These are phyloP conservation scores for Onychomys arenicola DNA, from an alignment of 2,797 vertebrate species.

Conservation along the genomic window DNA sequence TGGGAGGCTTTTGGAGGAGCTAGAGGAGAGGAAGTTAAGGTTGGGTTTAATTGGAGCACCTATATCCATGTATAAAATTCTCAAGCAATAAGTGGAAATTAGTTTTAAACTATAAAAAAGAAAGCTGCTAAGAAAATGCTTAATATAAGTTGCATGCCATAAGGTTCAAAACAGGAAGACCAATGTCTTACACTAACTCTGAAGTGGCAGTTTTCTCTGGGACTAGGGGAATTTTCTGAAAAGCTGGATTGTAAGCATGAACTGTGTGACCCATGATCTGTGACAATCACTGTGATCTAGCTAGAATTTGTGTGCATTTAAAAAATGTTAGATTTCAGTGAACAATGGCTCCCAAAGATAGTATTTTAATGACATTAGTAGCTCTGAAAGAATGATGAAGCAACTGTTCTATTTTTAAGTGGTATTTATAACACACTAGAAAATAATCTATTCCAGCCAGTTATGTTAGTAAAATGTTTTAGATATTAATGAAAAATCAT, in stretches of 20 bases:
- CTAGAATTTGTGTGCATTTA: neutral
- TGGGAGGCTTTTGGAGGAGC: neutral
- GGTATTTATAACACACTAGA: neutral
- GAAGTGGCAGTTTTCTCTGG: neutral
- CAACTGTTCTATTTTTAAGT: neutral
- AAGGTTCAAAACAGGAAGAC: neutral
- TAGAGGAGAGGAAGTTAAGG: neutral
- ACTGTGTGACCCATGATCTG: neutral
- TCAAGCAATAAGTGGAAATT: neutral
- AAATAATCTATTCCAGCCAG: neutral
- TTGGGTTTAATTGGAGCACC: neutral
- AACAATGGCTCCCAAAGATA: neutral
- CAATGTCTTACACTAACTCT: neutral
- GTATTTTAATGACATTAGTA: neutral
- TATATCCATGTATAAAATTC: neutral
- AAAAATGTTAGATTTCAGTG: neutral
- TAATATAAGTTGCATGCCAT: neutral
- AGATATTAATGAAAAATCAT: neutral
- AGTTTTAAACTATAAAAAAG: neutral
- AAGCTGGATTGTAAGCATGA: neutral
- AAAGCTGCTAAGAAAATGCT: neutral
- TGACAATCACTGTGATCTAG: neutral
- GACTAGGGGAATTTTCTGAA: neutral
- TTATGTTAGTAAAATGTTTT: neutral
- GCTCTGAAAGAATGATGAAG: neutral